phyloP scores from a whole-genome alignment of 37 sponge, comb jelly and placozoan species.

The Oopsacas minuta region DNA sequence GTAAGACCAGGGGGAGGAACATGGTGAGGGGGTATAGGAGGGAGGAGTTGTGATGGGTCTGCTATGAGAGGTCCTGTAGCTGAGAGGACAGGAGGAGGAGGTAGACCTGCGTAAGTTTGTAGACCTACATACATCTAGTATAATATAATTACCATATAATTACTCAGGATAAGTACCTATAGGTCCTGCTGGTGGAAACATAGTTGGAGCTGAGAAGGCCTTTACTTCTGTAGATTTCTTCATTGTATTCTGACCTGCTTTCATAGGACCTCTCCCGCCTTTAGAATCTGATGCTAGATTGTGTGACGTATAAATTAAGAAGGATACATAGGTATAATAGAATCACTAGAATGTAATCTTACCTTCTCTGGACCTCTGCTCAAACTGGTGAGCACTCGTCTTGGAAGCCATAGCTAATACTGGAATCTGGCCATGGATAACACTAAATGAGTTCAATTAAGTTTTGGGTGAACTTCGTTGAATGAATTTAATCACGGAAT shows the following conservation, averaged over 20 bases:
- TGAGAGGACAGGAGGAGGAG: constrained; percentile 29
- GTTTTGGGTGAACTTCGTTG: background rate
- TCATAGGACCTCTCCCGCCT: background rate
- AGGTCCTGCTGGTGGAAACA: background rate
- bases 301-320: too few relatives aligned
- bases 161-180: background rate
- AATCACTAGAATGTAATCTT: background rate
- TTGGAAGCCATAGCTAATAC: constrained; percentile 36
- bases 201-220: background rate
- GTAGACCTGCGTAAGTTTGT: constrained; percentile 20
- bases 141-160: background rate
- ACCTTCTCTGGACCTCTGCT: constrained; percentile 42
- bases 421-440: constrained; percentile 41
- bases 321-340: too few relatives aligned
- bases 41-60: constrained; percentile 16
- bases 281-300: constrained; percentile 11
- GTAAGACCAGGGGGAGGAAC: constrained; percentile 19
- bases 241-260: background rate
- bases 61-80: constrained; percentile 28
- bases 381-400: constrained; percentile 62
- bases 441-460: background rate
- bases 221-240: constrained; percentile 4
- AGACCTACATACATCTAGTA: background rate
- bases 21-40: constrained; percentile 14
- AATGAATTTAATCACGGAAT: background rate